These are phyloP conservation scores for Phrynocephalus guinanensis DNA, from an alignment of 2,797 vertebrate species.

Conservation along the genomic window DNA sequence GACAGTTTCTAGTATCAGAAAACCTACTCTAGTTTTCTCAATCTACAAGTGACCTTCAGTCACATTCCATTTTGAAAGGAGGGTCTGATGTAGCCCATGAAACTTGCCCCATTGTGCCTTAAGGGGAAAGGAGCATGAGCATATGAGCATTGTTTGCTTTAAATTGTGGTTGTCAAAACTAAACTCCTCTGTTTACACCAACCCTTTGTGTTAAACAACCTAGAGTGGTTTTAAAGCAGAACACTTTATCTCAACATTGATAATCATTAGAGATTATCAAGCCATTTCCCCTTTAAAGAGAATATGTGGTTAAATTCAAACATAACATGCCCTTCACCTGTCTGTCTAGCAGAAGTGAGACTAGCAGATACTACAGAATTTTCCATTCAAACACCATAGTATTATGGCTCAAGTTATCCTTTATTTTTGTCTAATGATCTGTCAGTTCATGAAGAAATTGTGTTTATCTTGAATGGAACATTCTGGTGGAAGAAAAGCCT, in stretches of 20 bases:
- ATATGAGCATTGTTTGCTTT: not conserved
- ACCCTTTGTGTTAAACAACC: not conserved
- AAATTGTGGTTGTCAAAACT: not conserved
- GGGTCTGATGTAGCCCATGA: not conserved
- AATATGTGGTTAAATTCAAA: constrained; percentile 36
- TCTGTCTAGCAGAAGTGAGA: not conserved
- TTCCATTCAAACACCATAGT: constrained; percentile 9
- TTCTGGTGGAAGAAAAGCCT: constrained; percentile 60
- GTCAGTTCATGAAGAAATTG: constrained; percentile 60
- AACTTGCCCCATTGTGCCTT: not conserved
- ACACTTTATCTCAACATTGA: not conserved
- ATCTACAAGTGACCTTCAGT: no score
- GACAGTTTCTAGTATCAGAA: no score
- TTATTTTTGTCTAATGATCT: constrained; percentile 35
- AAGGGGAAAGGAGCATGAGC: not conserved
- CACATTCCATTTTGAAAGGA: no score
- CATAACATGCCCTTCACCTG: constrained; percentile 13
- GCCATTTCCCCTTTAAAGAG: constrained; percentile 18
- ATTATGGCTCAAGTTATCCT: constrained; percentile 21
- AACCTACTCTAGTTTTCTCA: no score
- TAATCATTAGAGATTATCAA: constrained; percentile 34
- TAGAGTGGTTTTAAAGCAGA: constrained; percentile 8
- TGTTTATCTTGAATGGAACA: constrained; percentile 56
- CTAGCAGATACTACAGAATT: constrained; percentile 2
- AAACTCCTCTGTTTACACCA: not conserved